Percentiles rank a stretch among this genome's conserved stretches.
Evolutionary conservation across 2,888 invertebrate genomes (phyloP).

Genomic region (Saturnia pavonia): DNA sequence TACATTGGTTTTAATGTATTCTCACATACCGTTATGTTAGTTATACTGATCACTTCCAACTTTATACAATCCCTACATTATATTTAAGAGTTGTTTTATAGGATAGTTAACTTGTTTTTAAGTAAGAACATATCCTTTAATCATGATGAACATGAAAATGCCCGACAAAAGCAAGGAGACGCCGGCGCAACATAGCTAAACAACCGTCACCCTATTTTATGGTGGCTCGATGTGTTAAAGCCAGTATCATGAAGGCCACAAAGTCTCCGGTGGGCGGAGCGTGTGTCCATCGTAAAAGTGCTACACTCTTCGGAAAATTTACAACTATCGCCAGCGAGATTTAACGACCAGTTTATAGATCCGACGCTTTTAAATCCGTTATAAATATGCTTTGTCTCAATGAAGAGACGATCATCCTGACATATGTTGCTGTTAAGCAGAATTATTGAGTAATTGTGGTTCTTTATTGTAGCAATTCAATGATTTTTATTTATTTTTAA

Average conservation of each 20-base stretch:
- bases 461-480: conserved; percentile 40
- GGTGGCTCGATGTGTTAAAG: conserved; percentile 58
- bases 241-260: conserved; percentile 62
- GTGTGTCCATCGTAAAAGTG: conserved; percentile 71
- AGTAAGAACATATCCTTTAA: not conserved
- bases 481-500: conserved; percentile 13
- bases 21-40: not conserved
- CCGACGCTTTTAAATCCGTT: conserved; percentile 71
- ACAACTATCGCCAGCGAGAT: conserved; percentile 75
- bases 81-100: not conserved
- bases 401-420: conserved; percentile 55
- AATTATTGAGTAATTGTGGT: conserved; percentile 46
- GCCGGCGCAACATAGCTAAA: conserved; percentile 17
- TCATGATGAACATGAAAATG: conserved; percentile 17
- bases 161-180: conserved; percentile 15
- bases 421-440: conserved; percentile 51
- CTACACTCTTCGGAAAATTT: conserved; percentile 70
- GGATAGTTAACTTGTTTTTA: not conserved
- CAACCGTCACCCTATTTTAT: conserved; percentile 54
- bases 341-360: conserved; percentile 80
- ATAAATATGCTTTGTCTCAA: conserved; percentile 72
- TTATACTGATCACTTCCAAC: not conserved
- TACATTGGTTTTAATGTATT: conserved; percentile 1
- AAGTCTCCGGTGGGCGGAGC: conserved; percentile 73
- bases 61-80: not conserved